Percentiles rank a stretch among this genome's conserved stretches.
phyloP scores from a whole-genome alignment of 2,113 vertebrate genomes.

The Sylvilagus bachmani region DNA sequence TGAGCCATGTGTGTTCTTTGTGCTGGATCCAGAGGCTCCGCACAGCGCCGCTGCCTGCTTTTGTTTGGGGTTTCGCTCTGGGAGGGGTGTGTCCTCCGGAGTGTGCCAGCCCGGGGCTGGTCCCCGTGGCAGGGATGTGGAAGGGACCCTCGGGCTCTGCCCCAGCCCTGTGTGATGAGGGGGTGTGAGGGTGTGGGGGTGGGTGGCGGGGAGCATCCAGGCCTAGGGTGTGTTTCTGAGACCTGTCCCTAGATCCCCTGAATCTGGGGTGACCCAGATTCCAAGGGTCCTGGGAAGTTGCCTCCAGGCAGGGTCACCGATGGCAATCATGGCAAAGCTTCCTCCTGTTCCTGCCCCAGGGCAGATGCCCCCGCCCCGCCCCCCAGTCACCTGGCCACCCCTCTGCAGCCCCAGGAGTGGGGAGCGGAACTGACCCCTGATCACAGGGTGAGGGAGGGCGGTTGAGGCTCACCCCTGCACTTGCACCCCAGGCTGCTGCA shows the following conservation, averaged over 20 bases:
- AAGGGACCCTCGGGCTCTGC: not conserved
- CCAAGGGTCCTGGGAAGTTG: conserved; percentile 11
- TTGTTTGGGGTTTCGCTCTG: not conserved
- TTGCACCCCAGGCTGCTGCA: not conserved
- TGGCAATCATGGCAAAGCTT: not conserved
- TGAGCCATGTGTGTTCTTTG: conserved; percentile 70
- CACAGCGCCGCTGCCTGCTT: not conserved
- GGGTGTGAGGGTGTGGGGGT: too few species aligned
- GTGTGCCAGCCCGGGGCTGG: not conserved
- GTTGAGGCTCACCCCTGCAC: rapidly evolving
- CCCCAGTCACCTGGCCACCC: not conserved
- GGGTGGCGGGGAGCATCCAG: not conserved
- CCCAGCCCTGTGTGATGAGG: not conserved
- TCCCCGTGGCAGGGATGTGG: not conserved
- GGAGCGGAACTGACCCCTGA: not conserved
- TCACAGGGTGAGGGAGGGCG: not conserved
- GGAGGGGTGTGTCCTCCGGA: not conserved
- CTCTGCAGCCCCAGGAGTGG: not conserved
- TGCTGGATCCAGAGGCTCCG: not conserved
- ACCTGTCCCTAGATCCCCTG: not conserved
- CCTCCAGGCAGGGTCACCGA: conserved; percentile 13
- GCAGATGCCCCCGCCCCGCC: not conserved
- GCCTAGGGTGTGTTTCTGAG: conserved; percentile 31
- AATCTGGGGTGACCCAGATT: conserved; percentile 66
- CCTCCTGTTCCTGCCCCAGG: not conserved